phyloP scores from a whole-genome alignment of 2,113 vertebrate genomes.

The Syngnathoides biaculeatus region DNA sequence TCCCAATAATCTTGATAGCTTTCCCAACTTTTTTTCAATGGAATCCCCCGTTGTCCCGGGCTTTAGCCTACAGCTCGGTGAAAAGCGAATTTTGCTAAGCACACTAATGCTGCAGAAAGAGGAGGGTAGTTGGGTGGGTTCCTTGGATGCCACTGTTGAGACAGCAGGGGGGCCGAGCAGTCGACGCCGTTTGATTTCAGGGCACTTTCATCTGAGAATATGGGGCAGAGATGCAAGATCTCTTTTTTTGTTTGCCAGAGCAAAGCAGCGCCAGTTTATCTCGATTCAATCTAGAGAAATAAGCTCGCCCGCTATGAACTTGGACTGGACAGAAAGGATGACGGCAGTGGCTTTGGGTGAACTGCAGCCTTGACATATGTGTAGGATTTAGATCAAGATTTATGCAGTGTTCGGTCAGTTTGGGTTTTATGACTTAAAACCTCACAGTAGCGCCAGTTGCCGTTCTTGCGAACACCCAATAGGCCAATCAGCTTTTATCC shows the following conservation, averaged over 20 bases:
- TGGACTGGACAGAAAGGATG: constrained; percentile 19
- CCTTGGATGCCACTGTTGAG: constrained; percentile 23
- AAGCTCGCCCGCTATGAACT: constrained; percentile 25
- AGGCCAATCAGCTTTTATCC: constrained; percentile 32
- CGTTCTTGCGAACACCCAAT: constrained; percentile 11
- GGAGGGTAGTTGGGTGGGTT: not conserved
- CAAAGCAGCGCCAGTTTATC: constrained; percentile 36
- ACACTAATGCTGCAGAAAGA: not conserved
- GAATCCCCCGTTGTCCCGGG: not conserved
- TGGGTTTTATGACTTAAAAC: constrained; percentile 18
- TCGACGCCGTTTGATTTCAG: constrained; percentile 55
- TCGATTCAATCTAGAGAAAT: constrained; percentile 45
- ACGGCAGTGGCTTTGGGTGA: not conserved
- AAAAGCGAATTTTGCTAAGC: not conserved
- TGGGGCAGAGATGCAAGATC: constrained; percentile 50
- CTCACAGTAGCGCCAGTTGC: not conserved
- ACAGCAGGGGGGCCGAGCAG: constrained; percentile 26
- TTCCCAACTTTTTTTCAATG: not conserved
- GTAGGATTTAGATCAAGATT: constrained; percentile 1
- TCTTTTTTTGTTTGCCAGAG: constrained; percentile 33
- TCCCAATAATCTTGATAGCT: not conserved
- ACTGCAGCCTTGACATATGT: not conserved
- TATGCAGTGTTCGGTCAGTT: constrained; percentile 8
- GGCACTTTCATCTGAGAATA: constrained; percentile 60
- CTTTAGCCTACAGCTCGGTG: not conserved